Percentiles rank a stretch among this genome's conserved stretches.
Conservation (phyloP, 2,888 invertebrate genomes). For the Hemithea aestivaria region DNA sequence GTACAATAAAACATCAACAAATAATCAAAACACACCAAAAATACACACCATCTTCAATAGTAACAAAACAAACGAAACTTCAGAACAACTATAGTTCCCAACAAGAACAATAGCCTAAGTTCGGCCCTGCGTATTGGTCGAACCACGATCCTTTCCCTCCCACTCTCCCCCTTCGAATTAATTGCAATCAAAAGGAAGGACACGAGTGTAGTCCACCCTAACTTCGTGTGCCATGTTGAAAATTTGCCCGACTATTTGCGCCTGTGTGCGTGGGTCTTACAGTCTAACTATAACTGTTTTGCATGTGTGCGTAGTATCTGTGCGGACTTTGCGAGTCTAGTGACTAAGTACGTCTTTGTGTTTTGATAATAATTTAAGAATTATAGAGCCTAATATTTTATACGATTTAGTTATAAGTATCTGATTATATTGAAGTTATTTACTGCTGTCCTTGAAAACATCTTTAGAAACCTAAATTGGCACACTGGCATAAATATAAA, state of each 20-base stretch:
- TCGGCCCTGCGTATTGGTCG: slow-evolving; percentile 73
- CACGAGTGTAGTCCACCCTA: slow-evolving; percentile 75
- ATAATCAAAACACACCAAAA: not conserved
- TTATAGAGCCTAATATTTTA: too few relatives aligned
- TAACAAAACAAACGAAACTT: slow-evolving; percentile 41
- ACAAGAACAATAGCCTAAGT: slow-evolving; percentile 61
- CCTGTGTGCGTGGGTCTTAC: slow-evolving; percentile 41
- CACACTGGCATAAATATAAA: too few relatives aligned
- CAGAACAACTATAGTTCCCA: slow-evolving; percentile 51
- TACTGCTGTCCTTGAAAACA: too few relatives aligned
- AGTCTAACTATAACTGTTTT: slow-evolving; percentile 14
- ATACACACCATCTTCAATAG: slow-evolving; percentile 4
- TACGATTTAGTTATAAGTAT: too few relatives aligned
- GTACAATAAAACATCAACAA: not conserved
- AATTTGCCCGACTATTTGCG: slow-evolving; percentile 51
- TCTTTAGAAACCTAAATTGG: too few relatives aligned
- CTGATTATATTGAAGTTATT: too few relatives aligned
- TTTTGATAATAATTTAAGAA: too few relatives aligned
- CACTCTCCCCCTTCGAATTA: slow-evolving; percentile 63
- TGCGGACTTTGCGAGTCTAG: too few relatives aligned
- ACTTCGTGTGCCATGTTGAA: slow-evolving; percentile 73
- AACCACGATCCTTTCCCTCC: slow-evolving; percentile 51
- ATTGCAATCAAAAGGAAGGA: slow-evolving; percentile 80
- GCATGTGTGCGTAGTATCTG: slow-evolving; percentile 28
- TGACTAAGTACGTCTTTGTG: too few relatives aligned